phyloP scores from a whole-genome alignment of 2,888 invertebrate species.

The Lepidochrysops patricia region DNA sequence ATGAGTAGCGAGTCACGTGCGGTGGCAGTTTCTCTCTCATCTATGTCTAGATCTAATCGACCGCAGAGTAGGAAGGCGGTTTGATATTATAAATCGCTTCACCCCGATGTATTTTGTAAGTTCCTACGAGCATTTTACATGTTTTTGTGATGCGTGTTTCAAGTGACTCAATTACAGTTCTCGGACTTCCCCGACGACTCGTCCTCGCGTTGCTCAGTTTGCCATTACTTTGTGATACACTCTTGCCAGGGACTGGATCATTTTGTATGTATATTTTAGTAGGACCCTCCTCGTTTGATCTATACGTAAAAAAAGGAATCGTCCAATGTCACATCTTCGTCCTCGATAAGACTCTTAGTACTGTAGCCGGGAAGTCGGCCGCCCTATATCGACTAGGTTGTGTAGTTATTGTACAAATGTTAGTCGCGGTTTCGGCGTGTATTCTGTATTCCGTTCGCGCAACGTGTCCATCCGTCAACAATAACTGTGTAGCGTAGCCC shows the following conservation, averaged over 20 bases:
- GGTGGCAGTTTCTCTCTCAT: neutral
- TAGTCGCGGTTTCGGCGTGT: constrained; percentile 41
- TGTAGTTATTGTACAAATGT: constrained; percentile 47
- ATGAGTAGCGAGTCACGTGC: neutral
- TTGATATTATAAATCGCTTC: neutral
- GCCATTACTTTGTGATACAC: constrained; percentile 56
- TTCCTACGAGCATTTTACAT: constrained; percentile 18
- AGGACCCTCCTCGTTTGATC: constrained; percentile 40
- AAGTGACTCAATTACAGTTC: too few relatives aligned
- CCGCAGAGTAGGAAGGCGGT: neutral
- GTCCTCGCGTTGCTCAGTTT: constrained; percentile 27
- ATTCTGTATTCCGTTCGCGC: constrained; percentile 38
- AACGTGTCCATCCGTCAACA: constrained; percentile 71
- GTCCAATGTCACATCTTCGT: constrained; percentile 71
- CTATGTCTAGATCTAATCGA: neutral
- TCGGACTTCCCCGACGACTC: neutral
- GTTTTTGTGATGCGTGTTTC: neutral
- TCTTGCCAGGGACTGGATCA: constrained; percentile 56
- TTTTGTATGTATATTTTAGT: constrained; percentile 37
- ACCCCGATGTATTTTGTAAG: constrained; percentile 3
- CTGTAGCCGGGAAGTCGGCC: constrained; percentile 42
- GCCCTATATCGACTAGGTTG: constrained; percentile 53
- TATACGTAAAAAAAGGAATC: constrained; percentile 53
- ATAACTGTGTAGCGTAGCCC: constrained; percentile 66
- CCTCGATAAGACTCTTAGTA: constrained; percentile 71